A percentile compares a stretch with the other conserved stretches of the same genome.
These are phyloP conservation scores for Eugnorisma glareosa DNA, from an alignment of 2,888 invertebrate genomes.

Conservation along the genomic window DNA sequence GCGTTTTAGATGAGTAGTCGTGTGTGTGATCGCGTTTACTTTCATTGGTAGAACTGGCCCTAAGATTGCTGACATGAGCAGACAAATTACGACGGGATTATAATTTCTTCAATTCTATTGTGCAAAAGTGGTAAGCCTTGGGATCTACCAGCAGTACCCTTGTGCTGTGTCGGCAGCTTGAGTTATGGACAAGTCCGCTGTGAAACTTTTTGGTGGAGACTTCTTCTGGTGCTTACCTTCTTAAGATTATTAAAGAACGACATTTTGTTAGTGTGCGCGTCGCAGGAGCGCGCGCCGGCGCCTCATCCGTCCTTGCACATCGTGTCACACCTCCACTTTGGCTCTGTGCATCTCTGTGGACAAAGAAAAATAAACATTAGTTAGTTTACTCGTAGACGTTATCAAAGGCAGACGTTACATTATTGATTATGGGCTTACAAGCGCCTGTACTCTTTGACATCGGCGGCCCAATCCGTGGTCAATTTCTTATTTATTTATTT, in stretches of 20 bases:
- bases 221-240: slow-evolving; percentile 88
- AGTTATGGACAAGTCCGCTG: neutral
- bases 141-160: neutral
- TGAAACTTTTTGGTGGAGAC: neutral
- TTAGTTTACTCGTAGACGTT: neutral
- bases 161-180: too few relatives aligned
- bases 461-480: neutral
- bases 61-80: neutral
- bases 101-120: neutral
- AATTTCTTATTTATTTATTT: too few relatives aligned
- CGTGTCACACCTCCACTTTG: slow-evolving; percentile 68
- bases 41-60: neutral
- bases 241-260: slow-evolving; percentile 98
- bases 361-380: slow-evolving; percentile 43
- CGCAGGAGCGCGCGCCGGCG: slow-evolving; percentile 78
- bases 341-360: slow-evolving; percentile 75
- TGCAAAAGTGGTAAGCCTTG: neutral
- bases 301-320: slow-evolving; percentile 87
- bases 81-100: neutral
- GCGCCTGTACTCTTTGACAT: too few relatives aligned
- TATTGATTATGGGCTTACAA: too few relatives aligned
- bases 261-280: slow-evolving; percentile 89
- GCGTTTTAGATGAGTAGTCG: neutral
- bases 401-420: too few relatives aligned
- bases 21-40: neutral